Evolutionary conservation across 2,113 vertebrate genomes (phyloP), one percentile per base, ranked within the genome.

Genomic region (Heloderma charlesbogerti): DNA sequence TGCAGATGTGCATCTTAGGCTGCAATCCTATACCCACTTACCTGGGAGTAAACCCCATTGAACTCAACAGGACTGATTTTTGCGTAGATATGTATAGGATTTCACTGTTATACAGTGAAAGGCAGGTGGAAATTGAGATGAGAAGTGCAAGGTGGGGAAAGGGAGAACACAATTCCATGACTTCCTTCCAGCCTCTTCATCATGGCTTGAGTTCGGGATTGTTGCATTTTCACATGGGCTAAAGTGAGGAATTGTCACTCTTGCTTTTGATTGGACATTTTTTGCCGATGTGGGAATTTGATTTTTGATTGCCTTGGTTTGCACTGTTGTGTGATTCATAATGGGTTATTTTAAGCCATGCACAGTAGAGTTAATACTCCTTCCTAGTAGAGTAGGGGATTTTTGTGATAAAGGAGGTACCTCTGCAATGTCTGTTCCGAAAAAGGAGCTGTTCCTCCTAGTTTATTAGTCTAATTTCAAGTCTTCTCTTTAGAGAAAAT

Each of bases 401-500:
- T 80, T 88, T 67, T 88, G 87, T 88, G 80, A 72, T 67, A 84
- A 75, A 89, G 79, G 37, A 74, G 69, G 69, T 84, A 40, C 80
- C 29, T 31, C 67, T 84, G 40, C 27, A 31, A 63, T 45, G 40
- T 40, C 82, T 40, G 57, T 84, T 89, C n/a, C 75, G 34, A 60
- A 71, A 83, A 57, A 63, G 37, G 80, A 75, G 54, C 45, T 75
- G 45, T 37, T 12, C 22, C 13, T 63, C 48, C 29, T 67, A 75
- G 51, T 89, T 89, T 74, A 63, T 84, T 84, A 84, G 81, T 75
- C 16, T 84, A 84, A 90, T 75, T 84, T 90, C 37, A n/a, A 10
- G 20, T 67, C 40, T 66, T 63, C 29, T 90, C 54, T 84, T 90
- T 29, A 66, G 81, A 84, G 88, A 77, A 63, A 63, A 66, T 48